phyloP scores from a whole-genome alignment of 2,888 invertebrate species.

The Dichetophora obliterata region DNA sequence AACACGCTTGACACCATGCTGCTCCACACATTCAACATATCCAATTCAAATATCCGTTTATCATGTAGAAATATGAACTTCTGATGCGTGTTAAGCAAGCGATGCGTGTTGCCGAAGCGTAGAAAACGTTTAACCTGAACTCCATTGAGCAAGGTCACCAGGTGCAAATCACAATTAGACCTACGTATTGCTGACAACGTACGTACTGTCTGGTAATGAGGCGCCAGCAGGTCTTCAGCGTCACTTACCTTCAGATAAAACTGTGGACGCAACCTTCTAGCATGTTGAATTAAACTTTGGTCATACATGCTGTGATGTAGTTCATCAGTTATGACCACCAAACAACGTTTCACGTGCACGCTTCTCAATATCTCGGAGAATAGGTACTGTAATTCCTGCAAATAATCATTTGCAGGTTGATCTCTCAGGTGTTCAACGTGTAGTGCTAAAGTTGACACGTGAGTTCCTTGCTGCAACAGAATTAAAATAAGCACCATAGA shows the following conservation, averaged over 20 bases:
- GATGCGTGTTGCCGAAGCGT: slow-evolving; percentile 79
- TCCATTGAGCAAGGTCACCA: slow-evolving; percentile 81
- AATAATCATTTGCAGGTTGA: background rate
- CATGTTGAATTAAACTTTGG: slow-evolving; percentile 53
- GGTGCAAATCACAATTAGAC: slow-evolving; percentile 79
- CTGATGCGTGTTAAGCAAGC: slow-evolving; percentile 79
- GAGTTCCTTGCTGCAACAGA: background rate
- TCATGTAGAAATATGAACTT: slow-evolving; percentile 81
- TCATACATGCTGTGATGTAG: slow-evolving; percentile 58
- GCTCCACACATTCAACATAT: slow-evolving; percentile 82
- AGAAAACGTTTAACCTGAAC: slow-evolving; percentile 77
- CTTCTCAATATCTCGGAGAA: slow-evolving; percentile 41
- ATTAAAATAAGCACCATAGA: background rate
- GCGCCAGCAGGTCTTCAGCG: slow-evolving; percentile 76
- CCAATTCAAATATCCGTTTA: slow-evolving; percentile 75
- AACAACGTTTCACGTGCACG: slow-evolving; percentile 60
- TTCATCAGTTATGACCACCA: slow-evolving; percentile 64
- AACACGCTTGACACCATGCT: slow-evolving; percentile 82
- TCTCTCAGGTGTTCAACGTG: background rate
- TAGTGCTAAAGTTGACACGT: background rate
- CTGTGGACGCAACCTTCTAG: slow-evolving; percentile 48
- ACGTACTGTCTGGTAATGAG: slow-evolving; percentile 74
- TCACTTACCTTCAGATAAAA: slow-evolving; percentile 75
- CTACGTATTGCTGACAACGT: slow-evolving; percentile 73
- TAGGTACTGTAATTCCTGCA: slow-evolving; percentile 24